phyloP scores from a whole-genome alignment of 2,888 invertebrate species.

The Phalera bucephala region DNA sequence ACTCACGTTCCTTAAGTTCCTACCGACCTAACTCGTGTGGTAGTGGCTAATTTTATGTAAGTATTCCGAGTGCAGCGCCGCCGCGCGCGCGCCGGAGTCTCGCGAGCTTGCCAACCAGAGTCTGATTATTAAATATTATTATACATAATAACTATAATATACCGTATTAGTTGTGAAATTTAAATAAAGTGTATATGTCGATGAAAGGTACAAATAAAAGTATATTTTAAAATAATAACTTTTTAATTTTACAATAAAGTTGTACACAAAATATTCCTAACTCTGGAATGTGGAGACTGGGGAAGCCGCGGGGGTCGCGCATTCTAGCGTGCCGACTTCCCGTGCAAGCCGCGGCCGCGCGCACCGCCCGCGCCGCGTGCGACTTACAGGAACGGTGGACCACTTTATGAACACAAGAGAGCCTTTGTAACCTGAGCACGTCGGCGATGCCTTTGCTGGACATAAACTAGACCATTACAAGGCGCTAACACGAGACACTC shows the following conservation, averaged over 20 bases:
- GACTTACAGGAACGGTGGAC: too few relatives aligned
- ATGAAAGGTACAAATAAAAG: constrained; percentile 49
- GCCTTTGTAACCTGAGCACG: too few relatives aligned
- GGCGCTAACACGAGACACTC: too few relatives aligned
- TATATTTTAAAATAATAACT: constrained; percentile 51
- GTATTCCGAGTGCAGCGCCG: too few relatives aligned
- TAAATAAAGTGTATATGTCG: constrained; percentile 47
- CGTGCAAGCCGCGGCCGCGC: background rate
- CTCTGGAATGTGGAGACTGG: constrained; percentile 24
- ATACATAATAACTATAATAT: constrained; percentile 22
- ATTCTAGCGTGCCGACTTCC: too few relatives aligned
- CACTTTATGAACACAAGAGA: too few relatives aligned
- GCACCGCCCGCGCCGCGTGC: background rate
- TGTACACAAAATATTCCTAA: constrained; percentile 39
- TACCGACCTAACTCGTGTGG: too few relatives aligned
- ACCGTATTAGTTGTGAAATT: constrained; percentile 27
- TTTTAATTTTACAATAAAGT: constrained; percentile 43
- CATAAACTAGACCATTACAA: too few relatives aligned
- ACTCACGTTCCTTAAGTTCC: too few relatives aligned
- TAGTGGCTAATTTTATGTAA: too few relatives aligned
- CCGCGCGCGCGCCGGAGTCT: too few relatives aligned
- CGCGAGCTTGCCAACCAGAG: constrained; percentile 68
- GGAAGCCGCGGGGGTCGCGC: background rate
- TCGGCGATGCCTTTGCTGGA: too few relatives aligned
- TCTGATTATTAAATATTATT: constrained; percentile 56